Percentiles rank a stretch among this genome's conserved stretches.
Conservation (phyloP, 2,888 invertebrate genomes). For the Cephus sareptanus region DNA sequence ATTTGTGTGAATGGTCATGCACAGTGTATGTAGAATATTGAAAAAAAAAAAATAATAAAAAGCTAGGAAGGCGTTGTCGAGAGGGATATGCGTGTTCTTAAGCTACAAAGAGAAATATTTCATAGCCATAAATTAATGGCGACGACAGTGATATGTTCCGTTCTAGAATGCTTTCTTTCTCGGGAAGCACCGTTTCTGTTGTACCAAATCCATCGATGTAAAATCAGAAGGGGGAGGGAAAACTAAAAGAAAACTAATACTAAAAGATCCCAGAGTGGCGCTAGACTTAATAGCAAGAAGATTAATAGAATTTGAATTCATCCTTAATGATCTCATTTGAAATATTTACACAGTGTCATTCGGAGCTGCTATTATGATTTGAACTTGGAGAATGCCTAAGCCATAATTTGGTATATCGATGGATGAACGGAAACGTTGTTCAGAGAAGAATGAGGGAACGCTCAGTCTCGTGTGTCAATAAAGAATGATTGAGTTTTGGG, state of each 20-base stretch:
- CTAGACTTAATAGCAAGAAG: not conserved
- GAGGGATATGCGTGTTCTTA: not conserved
- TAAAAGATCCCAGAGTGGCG: not conserved
- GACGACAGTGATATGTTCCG: not conserved
- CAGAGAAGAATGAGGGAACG: not conserved
- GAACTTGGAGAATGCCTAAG: not conserved
- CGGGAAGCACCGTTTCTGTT: not conserved
- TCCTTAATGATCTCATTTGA: not conserved
- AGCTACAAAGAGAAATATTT: not conserved
- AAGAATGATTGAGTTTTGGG: not conserved
- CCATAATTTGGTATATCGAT: not conserved
- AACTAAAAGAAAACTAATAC: not conserved
- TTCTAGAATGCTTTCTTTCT: not conserved
- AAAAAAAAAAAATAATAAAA: not conserved
- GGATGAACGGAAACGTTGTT: not conserved
- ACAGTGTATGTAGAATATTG: not conserved
- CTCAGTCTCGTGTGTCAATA: conserved; percentile 1
- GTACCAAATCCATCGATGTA: not conserved
- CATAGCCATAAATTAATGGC: not conserved
- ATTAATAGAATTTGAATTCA: not conserved
- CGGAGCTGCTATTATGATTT: not conserved
- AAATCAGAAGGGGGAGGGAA: not conserved
- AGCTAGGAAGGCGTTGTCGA: not conserved
- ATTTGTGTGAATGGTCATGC: not conserved
- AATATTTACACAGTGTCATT: not conserved